Base-by-base conservation (phyloP, 2,888 invertebrate genomes). In the Drosophila ochracea region DNA sequence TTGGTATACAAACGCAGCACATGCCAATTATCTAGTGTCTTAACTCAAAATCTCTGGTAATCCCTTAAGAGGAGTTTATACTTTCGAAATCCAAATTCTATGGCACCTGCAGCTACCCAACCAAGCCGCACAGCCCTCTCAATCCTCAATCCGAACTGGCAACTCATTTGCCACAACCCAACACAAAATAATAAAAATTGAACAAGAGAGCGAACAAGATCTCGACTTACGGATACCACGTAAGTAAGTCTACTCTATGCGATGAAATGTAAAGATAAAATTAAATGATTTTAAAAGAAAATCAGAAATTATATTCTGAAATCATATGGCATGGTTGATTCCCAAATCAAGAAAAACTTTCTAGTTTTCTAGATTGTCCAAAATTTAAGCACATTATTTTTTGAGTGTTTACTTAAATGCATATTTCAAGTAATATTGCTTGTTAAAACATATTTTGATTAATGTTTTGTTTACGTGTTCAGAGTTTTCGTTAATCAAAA, bases 1-100 rank as follows among this genome's bases (percentile, higher is more conserved):
- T 53, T 53, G 6, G 21, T 3, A 19, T 9, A 11, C 30, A n/a
- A 52, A 9, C 21, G 28, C 30, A 30, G 41, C 63, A n/a, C 35
- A 49, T 55, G 68, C 49, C 55, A 68, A 55, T 70, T 70, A 68
- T 50, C 60, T 55, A 60, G 39, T 35, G 49, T n/a, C 41, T 33
- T 55, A 49, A 49, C 47, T 43, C 25, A 49, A 68, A 67, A 37
- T 59, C 58, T 47, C 28, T 47, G 31, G 43, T 66, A 68, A 67
- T 67, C 67, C 25, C 47, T 54, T 49, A 67, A 67, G 64, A 64
- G 64, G 37, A 28, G 28, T 28, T 49, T 67, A 25, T 67, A 54
- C 64, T 47, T 54, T 28, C 25, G 25, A 47, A 53, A 63, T 66
- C 52, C 41, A 41, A 63, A 53, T 66, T 25, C 52, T 35, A 35